phyloP scores from a whole-genome alignment of 2,113 vertebrate genomes.

The Notothenia rossii region DNA sequence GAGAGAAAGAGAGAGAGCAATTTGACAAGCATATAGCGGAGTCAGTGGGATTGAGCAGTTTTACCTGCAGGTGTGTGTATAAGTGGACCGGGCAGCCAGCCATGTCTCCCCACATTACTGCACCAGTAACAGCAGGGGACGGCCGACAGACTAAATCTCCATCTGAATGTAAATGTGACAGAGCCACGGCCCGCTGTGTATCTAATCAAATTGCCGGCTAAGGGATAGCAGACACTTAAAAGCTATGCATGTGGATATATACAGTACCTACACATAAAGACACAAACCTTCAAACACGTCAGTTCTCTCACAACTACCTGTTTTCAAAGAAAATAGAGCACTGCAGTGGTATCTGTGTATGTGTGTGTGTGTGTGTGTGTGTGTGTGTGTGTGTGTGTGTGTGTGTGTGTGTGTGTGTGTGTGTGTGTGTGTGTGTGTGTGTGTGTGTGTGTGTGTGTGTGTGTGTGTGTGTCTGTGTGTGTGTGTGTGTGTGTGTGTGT shows the following conservation, averaged over 20 bases:
- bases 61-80: constrained; percentile 78
- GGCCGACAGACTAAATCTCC: constrained; percentile 80
- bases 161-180: constrained; percentile 88
- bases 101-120: constrained; percentile 81
- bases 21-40: constrained; percentile 69
- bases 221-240: constrained; percentile 81
- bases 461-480: constrained; percentile 47
- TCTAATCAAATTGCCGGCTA: constrained; percentile 74
- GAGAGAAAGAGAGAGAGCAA: constrained; percentile 19
- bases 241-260: constrained; percentile 38
- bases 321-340: constrained; percentile 74
- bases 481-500: too few relatives aligned
- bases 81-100: constrained; percentile 80
- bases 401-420: constrained; percentile 13
- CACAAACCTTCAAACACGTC: constrained; percentile 29
- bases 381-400: constrained; percentile 22
- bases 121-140: constrained; percentile 79
- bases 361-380: constrained; percentile 15
- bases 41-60: constrained; percentile 71
- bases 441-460: constrained; percentile 12
- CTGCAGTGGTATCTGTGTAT: constrained; percentile 51
- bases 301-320: constrained; percentile 54
- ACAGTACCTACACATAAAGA: constrained; percentile 37
- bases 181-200: constrained; percentile 83
- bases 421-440: constrained; percentile 1